These are phyloP conservation scores for Calyptomena viridis DNA, from an alignment of 2,113 vertebrate species.

Conservation along the genomic window DNA sequence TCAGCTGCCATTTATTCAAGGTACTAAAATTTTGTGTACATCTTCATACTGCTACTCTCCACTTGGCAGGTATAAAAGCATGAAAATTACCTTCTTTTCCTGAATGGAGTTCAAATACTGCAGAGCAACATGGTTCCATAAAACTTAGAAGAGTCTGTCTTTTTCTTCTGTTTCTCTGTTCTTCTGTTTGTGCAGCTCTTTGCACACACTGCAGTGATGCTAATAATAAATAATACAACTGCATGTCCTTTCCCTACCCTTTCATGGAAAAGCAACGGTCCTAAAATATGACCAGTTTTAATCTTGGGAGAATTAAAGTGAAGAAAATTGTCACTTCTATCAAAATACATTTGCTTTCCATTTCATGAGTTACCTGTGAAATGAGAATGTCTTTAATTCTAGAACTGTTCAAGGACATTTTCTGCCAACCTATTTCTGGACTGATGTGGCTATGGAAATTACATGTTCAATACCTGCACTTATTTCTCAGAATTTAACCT, in stretches of 20 bases:
- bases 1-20: background rate
- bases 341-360: background rate
- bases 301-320: background rate
- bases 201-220: background rate
- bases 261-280: background rate
- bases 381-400: background rate
- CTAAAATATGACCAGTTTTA: background rate
- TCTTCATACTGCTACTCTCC: background rate
- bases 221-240: background rate
- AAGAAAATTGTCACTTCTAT: background rate
- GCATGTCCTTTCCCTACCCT: background rate
- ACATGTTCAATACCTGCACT: background rate
- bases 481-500: background rate
- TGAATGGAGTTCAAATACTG: background rate
- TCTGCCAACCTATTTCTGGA: background rate
- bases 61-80: background rate
- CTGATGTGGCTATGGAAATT: background rate
- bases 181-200: background rate
- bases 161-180: background rate
- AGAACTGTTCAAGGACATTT: background rate
- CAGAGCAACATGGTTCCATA: background rate
- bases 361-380: background rate
- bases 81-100: background rate
- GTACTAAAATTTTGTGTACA: background rate
- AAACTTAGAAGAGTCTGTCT: background rate